Evolutionary conservation across 2,113 vertebrate genomes (phyloP).

Genomic region (Nannospalax galili): DNA sequence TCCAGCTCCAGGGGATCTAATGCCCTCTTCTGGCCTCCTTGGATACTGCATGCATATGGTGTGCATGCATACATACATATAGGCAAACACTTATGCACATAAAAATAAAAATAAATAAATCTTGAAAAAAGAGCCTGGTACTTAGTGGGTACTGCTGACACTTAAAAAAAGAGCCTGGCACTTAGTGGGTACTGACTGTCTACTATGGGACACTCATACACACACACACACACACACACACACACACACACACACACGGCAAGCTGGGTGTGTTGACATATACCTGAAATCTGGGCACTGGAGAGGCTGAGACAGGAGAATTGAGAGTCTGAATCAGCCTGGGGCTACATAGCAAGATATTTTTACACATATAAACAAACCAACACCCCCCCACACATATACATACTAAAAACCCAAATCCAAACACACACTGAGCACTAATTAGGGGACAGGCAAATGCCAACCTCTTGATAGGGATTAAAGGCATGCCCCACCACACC

Average conservation of each 20-base stretch:
- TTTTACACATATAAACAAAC: neutral
- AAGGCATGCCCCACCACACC: no score
- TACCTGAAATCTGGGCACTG: neutral
- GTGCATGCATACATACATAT: no score
- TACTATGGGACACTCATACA: no score
- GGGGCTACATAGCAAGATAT: neutral
- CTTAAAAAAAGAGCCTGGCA: no score
- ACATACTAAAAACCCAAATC: neutral
- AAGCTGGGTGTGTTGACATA: neutral
- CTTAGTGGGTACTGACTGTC: no score
- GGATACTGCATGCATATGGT: no score
- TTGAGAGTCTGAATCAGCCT: no score
- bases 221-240: no score
- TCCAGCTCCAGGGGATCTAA: no score
- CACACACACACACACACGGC: neutral
- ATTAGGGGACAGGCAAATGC: rapidly evolving
- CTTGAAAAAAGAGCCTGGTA: neutral
- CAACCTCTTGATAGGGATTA: rapidly evolving
- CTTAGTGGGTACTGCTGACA: neutral
- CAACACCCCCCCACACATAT: neutral
- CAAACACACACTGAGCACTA: neutral
- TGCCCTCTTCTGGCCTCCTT: no score
- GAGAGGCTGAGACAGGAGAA: neutral
- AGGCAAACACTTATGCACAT: no score
- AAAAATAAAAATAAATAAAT: no score